phyloP scores from a whole-genome alignment of 1,140 invertebrate genomes.

The Nautilus pompilius region DNA sequence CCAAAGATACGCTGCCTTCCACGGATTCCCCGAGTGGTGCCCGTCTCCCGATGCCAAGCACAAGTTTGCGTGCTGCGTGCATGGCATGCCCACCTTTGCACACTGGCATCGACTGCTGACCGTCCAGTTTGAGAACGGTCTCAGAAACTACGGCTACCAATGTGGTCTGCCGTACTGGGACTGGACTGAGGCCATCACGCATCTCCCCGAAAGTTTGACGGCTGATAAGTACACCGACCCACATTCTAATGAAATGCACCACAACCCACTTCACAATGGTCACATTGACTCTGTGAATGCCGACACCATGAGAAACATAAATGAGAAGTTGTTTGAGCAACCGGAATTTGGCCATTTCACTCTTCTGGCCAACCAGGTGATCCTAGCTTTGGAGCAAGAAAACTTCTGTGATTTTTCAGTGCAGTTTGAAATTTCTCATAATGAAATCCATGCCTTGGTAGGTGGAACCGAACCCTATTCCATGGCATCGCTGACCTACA shows the following conservation, averaged over 20 bases:
- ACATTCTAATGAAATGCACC: not conserved
- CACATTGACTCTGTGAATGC: slow-evolving; percentile 1
- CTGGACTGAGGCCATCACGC: slow-evolving; percentile 13
- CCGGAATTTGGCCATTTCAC: slow-evolving; percentile 11
- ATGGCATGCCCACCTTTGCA: slow-evolving; percentile 27
- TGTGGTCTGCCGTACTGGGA: slow-evolving; percentile 25
- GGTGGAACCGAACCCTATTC: slow-evolving; percentile 13
- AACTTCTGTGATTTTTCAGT: slow-evolving; percentile 24
- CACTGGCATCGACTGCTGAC: slow-evolving; percentile 25
- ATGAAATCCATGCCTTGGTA: slow-evolving; percentile 17
- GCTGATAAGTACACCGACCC: slow-evolving; percentile 3
- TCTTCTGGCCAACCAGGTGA: slow-evolving; percentile 6
- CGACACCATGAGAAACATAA: not conserved
- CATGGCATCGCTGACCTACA: slow-evolving; percentile 16
- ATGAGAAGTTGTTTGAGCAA: slow-evolving; percentile 3
- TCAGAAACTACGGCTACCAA: slow-evolving; percentile 9
- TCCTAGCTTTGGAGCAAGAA: slow-evolving; percentile 21
- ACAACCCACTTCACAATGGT: slow-evolving; percentile 1
- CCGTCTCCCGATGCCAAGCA: slow-evolving; percentile 6
- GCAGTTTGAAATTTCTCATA: slow-evolving; percentile 19
- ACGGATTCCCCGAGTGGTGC: slow-evolving; percentile 13
- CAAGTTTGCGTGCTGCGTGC: slow-evolving; percentile 16
- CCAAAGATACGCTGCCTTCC: slow-evolving; percentile 11
- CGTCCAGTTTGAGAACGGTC: slow-evolving; percentile 17
- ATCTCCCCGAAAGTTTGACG: slow-evolving; percentile 5